These are phyloP conservation scores for Dendropsophus ebraccatus DNA, from an alignment of 2,113 vertebrate species.

Conservation along the genomic window DNA sequence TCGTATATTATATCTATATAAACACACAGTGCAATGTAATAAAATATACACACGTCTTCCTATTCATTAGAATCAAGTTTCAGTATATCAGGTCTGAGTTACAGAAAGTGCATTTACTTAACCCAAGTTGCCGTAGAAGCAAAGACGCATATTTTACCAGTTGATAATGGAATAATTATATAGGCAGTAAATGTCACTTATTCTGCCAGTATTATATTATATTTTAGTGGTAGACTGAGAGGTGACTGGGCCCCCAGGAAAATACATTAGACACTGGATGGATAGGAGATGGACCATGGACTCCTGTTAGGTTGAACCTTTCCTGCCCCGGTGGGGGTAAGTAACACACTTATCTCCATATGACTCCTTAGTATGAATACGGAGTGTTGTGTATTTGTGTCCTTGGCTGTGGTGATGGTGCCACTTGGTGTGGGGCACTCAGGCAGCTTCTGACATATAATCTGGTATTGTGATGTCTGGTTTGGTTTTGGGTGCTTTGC, in stretches of 20 bases:
- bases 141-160: neutral
- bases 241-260: neutral
- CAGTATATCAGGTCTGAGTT: neutral
- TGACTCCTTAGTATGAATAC: neutral
- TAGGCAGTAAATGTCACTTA: neutral
- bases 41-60: neutral
- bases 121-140: neutral
- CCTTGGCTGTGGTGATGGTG: neutral
- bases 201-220: neutral
- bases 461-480: no score
- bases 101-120: neutral
- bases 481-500: no score
- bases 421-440: neutral
- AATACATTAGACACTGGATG: neutral
- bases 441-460: no score
- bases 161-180: neutral
- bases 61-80: slow-evolving; percentile 34
- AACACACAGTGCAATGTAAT: slow-evolving; percentile 26
- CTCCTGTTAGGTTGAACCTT: neutral
- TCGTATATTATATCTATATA: neutral
- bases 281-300: neutral
- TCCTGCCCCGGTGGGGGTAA: neutral
- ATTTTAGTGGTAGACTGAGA: neutral
- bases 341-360: neutral
- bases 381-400: neutral